Conservation (phyloP, 2,797 vertebrate species). For the Atherinosoma microstoma region DNA sequence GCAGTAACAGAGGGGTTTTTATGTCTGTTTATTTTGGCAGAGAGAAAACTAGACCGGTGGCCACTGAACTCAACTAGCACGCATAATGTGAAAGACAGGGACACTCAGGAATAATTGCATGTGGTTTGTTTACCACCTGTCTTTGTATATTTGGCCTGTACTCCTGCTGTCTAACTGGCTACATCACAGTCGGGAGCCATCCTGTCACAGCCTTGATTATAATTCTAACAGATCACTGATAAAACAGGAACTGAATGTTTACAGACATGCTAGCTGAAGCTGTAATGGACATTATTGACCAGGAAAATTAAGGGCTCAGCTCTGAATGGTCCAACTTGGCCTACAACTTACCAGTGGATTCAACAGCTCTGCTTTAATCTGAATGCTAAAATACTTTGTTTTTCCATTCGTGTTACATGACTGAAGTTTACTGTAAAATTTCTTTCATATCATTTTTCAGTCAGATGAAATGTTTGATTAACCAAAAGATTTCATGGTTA, state of each 20-base stretch:
- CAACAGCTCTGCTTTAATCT: conserved; percentile 14
- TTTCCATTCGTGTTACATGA: neutral
- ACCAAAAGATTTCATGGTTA: neutral
- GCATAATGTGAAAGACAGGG: conserved; percentile 41
- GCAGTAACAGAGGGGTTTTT: conserved; percentile 21
- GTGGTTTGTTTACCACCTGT: conserved; percentile 56
- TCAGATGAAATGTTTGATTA: neutral
- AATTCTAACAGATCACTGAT: conserved; percentile 12
- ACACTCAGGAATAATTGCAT: conserved; percentile 30
- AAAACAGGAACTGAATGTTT: conserved; percentile 4
- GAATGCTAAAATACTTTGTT: neutral
- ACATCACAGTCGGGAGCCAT: conserved; percentile 25
- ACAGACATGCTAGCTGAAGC: neutral
- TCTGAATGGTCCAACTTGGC: neutral
- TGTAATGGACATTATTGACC: conserved; percentile 2
- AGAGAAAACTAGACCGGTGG: conserved; percentile 35
- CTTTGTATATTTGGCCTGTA: conserved; percentile 19
- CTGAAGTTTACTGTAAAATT: neutral
- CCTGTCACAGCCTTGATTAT: conserved; percentile 4
- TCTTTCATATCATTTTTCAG: neutral
- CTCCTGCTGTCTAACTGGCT: conserved; percentile 39
- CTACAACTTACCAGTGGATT: neutral
- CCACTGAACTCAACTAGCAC: conserved; percentile 35
- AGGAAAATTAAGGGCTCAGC: neutral
- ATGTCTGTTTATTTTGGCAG: conserved; percentile 43